These are phyloP conservation scores for Eristalinus sepulchralis DNA, from an alignment of 2,888 invertebrate species.

Conservation along the genomic window DNA sequence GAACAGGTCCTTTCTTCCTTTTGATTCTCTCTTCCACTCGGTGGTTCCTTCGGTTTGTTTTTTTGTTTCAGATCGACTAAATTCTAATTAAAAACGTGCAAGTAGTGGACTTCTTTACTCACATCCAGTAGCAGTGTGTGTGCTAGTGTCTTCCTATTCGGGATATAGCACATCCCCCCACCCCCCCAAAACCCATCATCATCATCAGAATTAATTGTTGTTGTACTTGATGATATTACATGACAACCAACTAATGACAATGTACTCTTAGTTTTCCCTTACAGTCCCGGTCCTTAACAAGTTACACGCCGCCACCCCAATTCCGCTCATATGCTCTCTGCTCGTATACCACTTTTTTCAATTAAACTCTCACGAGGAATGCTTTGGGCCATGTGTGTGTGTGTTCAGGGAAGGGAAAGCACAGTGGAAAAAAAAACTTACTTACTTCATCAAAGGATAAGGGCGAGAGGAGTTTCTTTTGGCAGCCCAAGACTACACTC, in stretches of 20 bases:
- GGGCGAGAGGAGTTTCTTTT: not conserved
- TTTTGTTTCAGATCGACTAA: slow-evolving; percentile 10
- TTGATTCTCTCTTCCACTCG: not conserved
- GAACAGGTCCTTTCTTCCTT: slow-evolving; percentile 13
- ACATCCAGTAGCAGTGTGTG: not conserved
- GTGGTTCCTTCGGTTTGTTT: not conserved
- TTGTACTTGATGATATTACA: slow-evolving; percentile 19
- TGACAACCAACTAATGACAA: slow-evolving; percentile 41
- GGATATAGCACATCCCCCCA: not conserved
- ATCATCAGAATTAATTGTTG: slow-evolving; percentile 5
- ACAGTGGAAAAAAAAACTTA: not conserved
- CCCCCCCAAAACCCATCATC: not conserved
- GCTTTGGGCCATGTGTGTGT: not conserved
- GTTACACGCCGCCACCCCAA: not conserved
- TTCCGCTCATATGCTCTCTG: not conserved
- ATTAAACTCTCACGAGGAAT: not conserved
- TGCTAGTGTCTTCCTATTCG: not conserved
- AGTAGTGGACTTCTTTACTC: not conserved
- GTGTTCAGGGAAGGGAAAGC: not conserved
- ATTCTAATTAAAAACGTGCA: slow-evolving; percentile 47
- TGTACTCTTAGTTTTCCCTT: not conserved
- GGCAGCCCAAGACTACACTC: not conserved
- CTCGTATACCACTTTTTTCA: not conserved
- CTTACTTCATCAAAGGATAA: not conserved
- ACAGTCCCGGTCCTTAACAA: not conserved